These are phyloP conservation scores for Corticium candelabrum DNA, from an alignment of 37 sponge, comb jelly and placozoan species.

Conservation along the genomic window DNA sequence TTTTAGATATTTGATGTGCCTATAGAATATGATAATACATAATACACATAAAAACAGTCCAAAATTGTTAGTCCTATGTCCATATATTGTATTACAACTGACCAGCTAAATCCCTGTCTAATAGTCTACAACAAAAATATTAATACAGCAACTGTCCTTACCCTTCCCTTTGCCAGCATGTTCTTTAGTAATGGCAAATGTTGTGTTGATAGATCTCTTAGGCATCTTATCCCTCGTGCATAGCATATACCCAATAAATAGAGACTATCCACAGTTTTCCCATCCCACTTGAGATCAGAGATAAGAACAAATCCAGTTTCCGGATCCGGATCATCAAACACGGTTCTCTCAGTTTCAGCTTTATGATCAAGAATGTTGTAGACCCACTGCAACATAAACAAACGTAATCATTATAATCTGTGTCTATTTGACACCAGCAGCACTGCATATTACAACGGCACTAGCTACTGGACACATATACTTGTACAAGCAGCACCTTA, in stretches of 20 bases:
- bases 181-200: constrained; percentile 75
- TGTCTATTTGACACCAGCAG: background rate
- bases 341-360: constrained; percentile 63
- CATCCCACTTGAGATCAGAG: constrained; percentile 95
- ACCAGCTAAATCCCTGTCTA: no score
- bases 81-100: no score
- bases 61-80: no score
- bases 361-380: constrained; percentile 86
- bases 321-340: constrained; percentile 63
- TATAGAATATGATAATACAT: no score
- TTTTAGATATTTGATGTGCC: no score
- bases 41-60: no score
- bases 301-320: constrained; percentile 70
- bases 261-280: constrained; percentile 43
- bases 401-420: background rate
- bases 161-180: constrained; percentile 56
- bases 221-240: constrained; percentile 40
- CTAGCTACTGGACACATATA: background rate
- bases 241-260: constrained; percentile 70
- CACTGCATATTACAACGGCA: background rate
- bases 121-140: no score
- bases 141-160: no score
- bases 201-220: constrained; percentile 54
- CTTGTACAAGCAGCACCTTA: no score
- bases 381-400: constrained; percentile 66